Evolutionary conservation across 2,797 vertebrate genomes (phyloP).

Genomic region (Pangasius mekongensis): DNA sequence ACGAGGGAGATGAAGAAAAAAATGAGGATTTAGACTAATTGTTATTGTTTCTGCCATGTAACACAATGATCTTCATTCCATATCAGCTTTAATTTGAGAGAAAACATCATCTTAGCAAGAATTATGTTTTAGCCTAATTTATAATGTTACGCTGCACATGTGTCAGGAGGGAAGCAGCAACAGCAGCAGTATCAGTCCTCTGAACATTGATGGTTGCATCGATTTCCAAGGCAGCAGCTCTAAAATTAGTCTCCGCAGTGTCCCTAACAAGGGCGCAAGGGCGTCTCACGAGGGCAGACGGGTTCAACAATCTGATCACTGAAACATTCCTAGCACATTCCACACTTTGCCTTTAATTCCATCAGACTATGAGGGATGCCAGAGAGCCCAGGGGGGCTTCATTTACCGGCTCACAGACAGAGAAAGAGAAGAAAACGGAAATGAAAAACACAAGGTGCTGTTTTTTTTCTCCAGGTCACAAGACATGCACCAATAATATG

Average conservation of each 20-base stretch:
- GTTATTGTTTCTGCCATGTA: neutral
- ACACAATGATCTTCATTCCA: neutral
- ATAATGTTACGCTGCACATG: too few relatives aligned
- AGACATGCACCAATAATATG: neutral
- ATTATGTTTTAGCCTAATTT: neutral
- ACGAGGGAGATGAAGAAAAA: neutral
- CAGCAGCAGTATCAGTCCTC: neutral
- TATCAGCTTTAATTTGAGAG: neutral
- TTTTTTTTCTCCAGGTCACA: neutral
- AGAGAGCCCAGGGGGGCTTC: constrained; percentile 43
- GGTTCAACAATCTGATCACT: constrained; percentile 68
- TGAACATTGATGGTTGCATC: neutral
- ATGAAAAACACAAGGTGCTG: neutral
- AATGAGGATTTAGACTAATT: too few relatives aligned
- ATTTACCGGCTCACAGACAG: constrained; percentile 38
- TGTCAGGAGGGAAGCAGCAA: neutral
- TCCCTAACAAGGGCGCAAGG: neutral
- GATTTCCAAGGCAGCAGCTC: neutral
- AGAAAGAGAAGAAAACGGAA: constrained; percentile 66
- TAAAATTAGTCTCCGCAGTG: constrained; percentile 22
- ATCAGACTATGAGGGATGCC: constrained; percentile 75
- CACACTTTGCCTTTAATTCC: constrained; percentile 73
- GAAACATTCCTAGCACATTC: constrained; percentile 77
- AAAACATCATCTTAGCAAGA: neutral
- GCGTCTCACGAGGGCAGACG: neutral